These are phyloP conservation scores for Coracopsis vasa DNA, from an alignment of 2,113 vertebrate genomes.

Conservation along the genomic window DNA sequence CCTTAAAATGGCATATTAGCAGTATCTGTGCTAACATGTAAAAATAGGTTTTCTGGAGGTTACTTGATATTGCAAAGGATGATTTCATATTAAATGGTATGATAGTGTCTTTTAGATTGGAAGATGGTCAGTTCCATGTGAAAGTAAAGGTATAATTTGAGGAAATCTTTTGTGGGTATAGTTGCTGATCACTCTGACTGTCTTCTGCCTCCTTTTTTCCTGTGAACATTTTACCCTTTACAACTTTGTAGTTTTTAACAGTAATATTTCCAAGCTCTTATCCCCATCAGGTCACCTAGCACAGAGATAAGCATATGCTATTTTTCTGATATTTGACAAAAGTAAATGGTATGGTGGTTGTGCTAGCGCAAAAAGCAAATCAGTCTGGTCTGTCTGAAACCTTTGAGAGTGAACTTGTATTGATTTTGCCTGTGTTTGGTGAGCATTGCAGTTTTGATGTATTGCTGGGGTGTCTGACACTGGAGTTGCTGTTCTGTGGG, in stretches of 20 bases:
- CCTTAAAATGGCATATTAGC: background rate
- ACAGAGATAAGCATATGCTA: background rate
- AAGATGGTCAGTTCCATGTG: background rate
- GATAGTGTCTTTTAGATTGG: background rate
- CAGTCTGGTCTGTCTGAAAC: background rate
- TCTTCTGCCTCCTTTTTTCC: background rate
- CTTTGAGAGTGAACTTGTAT: background rate
- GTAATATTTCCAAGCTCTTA: background rate
- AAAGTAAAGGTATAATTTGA: background rate
- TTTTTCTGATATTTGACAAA: background rate
- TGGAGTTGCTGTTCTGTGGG: background rate
- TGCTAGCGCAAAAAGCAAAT: background rate
- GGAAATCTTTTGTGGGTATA: background rate
- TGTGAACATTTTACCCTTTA: background rate
- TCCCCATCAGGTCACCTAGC: background rate
- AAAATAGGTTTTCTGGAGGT: background rate
- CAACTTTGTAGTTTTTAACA: background rate
- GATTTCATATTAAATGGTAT: background rate
- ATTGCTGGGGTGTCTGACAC: accelerated
- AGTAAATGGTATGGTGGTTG: background rate
- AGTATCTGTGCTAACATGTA: background rate
- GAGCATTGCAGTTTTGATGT: background rate
- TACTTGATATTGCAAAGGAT: background rate
- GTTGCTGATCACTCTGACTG: background rate
- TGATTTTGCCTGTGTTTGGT: background rate